Evolutionary conservation across 2,888 invertebrate species (phyloP), one percentile per base, ranked within the genome.

Genomic region (Deilephila elpenor): DNA sequence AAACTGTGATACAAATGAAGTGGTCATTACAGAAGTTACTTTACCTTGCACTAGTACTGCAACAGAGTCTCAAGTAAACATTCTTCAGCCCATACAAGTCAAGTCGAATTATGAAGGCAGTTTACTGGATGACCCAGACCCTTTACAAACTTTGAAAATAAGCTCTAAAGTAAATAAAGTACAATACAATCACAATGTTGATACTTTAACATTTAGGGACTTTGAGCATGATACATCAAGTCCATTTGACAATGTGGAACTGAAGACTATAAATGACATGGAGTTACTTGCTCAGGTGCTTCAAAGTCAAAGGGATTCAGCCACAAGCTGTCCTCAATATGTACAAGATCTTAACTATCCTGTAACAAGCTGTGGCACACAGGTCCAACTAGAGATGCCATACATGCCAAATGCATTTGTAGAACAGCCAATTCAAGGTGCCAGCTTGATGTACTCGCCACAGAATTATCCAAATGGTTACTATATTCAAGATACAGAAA

Each of bases 191-290:
- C 86, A 82, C 74, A 94, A 94, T 79, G 87, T 94, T 76, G 94
- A 95, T 56, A 91, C 88, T 70, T 81, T 95, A 77, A 95, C 94
- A 32, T 94, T 96, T 86, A 97, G 97, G 77, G 98, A 98, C 89
- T 99, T 99, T 94, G 98, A 98, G 90, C 96, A 97, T 86, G 98
- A 98, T 86, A 98, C 97, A 71, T 98, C 98, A 73, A 98, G 98
- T 88, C 98, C 98, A 0, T 99, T 99, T 92, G 98, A 99, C 93
- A 98, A 97, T 92, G 97, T 98, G 91, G 98, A 98, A 92, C 90
- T 99, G 72, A 98, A 98, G 91, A 98, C 98, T 61, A 97, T 99
- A 75, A 98, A 99, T 92, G 98, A 98, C 86, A 96, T 98, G 96
- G 98, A 98, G 90, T 96, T 98, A 87, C 92, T 99, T 78, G 98